phyloP scores from a whole-genome alignment of 2,888 invertebrate species.

The Tetragonisca angustula region DNA sequence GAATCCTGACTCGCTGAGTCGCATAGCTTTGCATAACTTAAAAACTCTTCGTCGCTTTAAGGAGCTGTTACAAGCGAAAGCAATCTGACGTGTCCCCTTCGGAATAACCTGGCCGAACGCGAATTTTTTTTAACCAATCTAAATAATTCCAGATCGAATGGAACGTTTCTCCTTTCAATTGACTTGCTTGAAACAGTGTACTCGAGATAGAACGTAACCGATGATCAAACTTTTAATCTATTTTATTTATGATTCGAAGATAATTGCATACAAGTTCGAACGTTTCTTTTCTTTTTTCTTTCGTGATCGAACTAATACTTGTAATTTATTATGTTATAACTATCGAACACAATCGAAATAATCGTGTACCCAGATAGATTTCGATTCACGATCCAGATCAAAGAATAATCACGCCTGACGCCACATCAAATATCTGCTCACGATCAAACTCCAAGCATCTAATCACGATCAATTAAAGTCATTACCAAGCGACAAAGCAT shows the following conservation, averaged over 20 bases:
- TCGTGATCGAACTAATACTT: neutral
- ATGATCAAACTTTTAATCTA: neutral
- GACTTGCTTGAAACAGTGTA: too few species aligned
- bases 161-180: neutral
- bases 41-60: conserved; percentile 18
- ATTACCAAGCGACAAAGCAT: neutral
- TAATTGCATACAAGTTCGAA: too few species aligned
- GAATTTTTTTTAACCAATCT: conserved; percentile 3
- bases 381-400: too few species aligned
- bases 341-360: neutral
- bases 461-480: neutral
- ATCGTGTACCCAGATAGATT: too few species aligned
- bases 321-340: neutral
- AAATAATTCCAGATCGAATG: neutral
- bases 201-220: too few species aligned
- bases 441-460: neutral
- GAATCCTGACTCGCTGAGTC: neutral
- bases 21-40: conserved; percentile 39
- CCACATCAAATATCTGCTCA: too few species aligned
- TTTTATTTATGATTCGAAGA: too few species aligned
- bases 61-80: neutral
- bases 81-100: neutral
- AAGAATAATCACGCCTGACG: neutral
- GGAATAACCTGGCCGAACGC: neutral
- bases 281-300: neutral